phyloP scores from a whole-genome alignment of 1,140 invertebrate species.

The Ditylenchus dipsaci region DNA sequence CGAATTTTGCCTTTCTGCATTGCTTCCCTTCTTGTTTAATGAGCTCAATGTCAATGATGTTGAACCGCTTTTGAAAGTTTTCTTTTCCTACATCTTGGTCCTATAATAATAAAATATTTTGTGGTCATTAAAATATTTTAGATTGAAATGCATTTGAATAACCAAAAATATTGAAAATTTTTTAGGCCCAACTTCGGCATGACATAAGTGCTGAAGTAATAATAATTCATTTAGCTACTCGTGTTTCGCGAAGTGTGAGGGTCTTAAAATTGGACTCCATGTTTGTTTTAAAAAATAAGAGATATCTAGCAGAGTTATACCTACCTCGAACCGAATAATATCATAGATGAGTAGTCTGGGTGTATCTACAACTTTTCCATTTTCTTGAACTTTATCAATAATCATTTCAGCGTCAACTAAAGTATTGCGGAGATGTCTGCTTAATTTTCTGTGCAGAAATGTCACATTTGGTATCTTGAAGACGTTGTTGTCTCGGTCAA shows the following conservation, averaged over 20 bases:
- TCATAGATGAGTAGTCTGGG: conserved; percentile 93
- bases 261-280: no score
- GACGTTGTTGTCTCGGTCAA: conserved; percentile 90
- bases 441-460: conserved; percentile 74
- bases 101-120: conserved; percentile 42
- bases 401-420: conserved; percentile 93
- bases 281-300: background rate
- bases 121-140: background rate
- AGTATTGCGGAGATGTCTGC: conserved; percentile 65
- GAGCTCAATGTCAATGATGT: conserved; percentile 71
- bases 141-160: no score
- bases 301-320: background rate
- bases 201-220: no score
- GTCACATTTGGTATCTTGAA: conserved; percentile 76
- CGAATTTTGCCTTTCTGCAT: conserved; percentile 70
- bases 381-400: conserved; percentile 73
- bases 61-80: conserved; percentile 72
- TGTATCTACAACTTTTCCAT: conserved; percentile 60
- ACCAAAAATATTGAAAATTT: no score
- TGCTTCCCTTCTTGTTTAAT: conserved; percentile 69
- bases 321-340: conserved; percentile 75
- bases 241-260: no score
- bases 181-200: no score
- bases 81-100: conserved; percentile 73
- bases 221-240: no score